phyloP scores from a whole-genome alignment of 2,888 invertebrate species.

The Megamerina dolium region DNA sequence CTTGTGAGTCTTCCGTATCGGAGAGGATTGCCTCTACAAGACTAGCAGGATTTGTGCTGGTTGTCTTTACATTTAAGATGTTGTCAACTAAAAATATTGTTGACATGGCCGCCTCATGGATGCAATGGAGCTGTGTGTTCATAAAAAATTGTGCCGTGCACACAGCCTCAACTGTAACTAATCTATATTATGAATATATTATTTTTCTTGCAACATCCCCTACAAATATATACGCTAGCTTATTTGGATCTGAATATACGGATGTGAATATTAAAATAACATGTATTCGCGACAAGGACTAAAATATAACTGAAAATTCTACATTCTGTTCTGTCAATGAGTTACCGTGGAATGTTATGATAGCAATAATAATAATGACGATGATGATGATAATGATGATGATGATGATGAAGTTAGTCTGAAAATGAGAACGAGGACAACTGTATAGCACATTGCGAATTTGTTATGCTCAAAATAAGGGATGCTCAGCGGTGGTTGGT shows the following conservation, averaged over 20 bases:
- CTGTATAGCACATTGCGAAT: no score
- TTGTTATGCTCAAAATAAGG: slow-evolving; percentile 31
- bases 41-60: no score
- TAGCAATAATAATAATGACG: background rate
- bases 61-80: slow-evolving; percentile 44
- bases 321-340: background rate
- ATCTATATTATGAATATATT: no score
- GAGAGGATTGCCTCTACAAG: slow-evolving; percentile 27
- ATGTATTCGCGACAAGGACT: slow-evolving; percentile 36
- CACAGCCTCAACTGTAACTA: no score
- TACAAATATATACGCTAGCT: no score
- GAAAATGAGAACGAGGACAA: no score
- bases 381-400: background rate
- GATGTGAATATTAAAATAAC: no score
- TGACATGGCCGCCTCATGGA: slow-evolving; percentile 33
- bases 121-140: no score
- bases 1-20: slow-evolving; percentile 16
- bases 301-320: slow-evolving; percentile 34
- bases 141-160: no score
- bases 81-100: slow-evolving; percentile 48
- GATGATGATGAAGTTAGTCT: background rate
- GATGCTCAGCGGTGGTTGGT: slow-evolving; percentile 47
- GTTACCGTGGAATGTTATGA: background rate
- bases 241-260: no score
- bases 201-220: no score